Percentiles rank a stretch among this genome's conserved stretches.
Evolutionary conservation across 1,140 invertebrate genomes (phyloP).

Genomic region (Phthorimaea operculella): DNA sequence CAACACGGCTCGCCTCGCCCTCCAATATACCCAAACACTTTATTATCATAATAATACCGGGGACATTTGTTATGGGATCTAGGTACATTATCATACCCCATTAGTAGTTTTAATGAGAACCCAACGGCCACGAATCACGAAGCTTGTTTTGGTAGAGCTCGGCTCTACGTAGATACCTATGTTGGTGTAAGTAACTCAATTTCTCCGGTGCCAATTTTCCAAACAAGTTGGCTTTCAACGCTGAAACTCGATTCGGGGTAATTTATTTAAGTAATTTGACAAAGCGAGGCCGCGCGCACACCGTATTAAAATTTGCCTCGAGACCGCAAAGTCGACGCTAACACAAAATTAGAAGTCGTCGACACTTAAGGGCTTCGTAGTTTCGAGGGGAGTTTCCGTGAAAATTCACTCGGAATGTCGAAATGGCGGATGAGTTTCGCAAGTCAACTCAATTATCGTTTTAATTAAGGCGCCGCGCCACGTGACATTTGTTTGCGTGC

Average conservation of each 20-base stretch:
- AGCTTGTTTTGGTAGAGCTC: neutral
- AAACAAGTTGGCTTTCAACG: conserved; percentile 36
- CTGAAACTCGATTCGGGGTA: conserved; percentile 48
- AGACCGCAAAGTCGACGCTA: conserved; percentile 63
- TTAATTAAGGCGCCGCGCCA: conserved; percentile 65
- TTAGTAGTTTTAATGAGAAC: neutral
- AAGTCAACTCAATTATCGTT: conserved; percentile 68
- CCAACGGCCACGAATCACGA: too few relatives aligned
- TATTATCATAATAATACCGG: conserved; percentile 16
- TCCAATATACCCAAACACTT: conserved; percentile 17
- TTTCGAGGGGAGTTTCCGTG: conserved; percentile 54
- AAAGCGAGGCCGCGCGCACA: conserved; percentile 45
- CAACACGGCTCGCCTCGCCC: conserved; percentile 28
- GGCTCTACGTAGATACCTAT: neutral
- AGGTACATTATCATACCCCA: neutral
- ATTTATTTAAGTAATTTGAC: conserved; percentile 63
- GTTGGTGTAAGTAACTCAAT: conserved; percentile 21
- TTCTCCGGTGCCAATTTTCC: conserved; percentile 40
- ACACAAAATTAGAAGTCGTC: conserved; percentile 68
- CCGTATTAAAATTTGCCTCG: conserved; percentile 62
- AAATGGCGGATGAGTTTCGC: conserved; percentile 64
- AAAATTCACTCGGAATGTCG: conserved; percentile 61
- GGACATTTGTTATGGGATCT: conserved; percentile 7
- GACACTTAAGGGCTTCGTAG: conserved; percentile 62
- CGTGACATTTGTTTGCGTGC: conserved; percentile 67